Evolutionary conservation across 2,888 invertebrate genomes (phyloP).

Genomic region (Euproctis similis): DNA sequence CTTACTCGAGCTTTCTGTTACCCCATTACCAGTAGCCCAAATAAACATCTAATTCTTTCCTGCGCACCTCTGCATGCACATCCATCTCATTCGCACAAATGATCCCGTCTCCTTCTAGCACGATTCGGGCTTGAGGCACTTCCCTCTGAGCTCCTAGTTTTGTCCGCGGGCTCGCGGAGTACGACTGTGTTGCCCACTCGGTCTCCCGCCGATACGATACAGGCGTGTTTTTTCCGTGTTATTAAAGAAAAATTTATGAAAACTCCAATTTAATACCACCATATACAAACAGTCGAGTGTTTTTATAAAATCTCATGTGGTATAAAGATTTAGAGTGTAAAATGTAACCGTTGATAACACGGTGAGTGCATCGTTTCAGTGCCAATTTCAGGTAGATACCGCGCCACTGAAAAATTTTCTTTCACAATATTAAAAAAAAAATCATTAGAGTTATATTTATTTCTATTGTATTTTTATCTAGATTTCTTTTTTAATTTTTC

Average conservation of each 20-base stretch:
- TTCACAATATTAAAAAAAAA: too few relatives aligned
- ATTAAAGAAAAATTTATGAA: conserved; percentile 60
- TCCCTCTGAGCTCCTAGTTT: conserved; percentile 52
- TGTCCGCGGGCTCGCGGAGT: conserved; percentile 46
- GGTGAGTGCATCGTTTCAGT: conserved; percentile 48
- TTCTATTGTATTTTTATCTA: conserved; percentile 12
- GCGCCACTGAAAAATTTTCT: conserved; percentile 25
- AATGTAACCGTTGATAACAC: conserved; percentile 36
- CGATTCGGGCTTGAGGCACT: conserved; percentile 48
- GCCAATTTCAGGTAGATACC: conserved; percentile 51
- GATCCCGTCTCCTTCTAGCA: conserved; percentile 35
- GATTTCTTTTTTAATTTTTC: conserved; percentile 10
- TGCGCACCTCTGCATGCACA: conserved; percentile 68
- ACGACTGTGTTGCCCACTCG: conserved; percentile 32
- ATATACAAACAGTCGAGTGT: conserved; percentile 24
- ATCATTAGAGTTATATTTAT: too few relatives aligned
- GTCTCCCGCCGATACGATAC: conserved; percentile 28
- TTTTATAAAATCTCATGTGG: conserved; percentile 37
- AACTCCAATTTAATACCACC: conserved; percentile 39
- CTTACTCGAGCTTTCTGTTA: conserved; percentile 56
- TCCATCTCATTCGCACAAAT: conserved; percentile 36
- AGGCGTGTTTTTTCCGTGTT: conserved; percentile 56
- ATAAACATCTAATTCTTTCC: conserved; percentile 74
- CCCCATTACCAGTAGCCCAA: conserved; percentile 64
- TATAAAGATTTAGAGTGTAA: conserved; percentile 37